phyloP scores from a whole-genome alignment of 2,888 invertebrate species.

The Chrysolina oricalcia region DNA sequence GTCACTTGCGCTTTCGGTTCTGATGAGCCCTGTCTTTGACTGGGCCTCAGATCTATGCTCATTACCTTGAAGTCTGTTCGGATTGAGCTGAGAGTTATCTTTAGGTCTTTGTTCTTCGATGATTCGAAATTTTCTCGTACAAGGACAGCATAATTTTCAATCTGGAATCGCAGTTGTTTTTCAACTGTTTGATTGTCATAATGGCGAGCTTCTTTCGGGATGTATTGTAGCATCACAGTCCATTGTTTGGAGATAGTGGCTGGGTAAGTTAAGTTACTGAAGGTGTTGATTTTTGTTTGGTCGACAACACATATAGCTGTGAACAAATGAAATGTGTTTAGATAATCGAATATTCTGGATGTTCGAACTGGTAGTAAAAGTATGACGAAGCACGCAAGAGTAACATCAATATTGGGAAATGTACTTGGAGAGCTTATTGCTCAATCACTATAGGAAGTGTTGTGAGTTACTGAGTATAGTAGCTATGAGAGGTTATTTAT shows the following conservation, averaged over 20 bases:
- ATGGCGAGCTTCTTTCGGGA: conserved; percentile 68
- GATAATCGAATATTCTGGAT: too few species aligned
- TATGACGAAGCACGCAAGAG: too few species aligned
- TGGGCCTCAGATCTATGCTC: conserved; percentile 68
- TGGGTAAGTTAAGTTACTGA: conserved; percentile 78
- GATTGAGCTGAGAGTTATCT: conserved; percentile 69
- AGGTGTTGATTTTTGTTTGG: conserved; percentile 75
- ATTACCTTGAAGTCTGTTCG: conserved; percentile 65
- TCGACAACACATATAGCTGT: conserved; percentile 79
- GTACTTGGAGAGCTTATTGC: too few species aligned
- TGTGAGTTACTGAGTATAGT: too few species aligned
- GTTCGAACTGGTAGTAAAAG: too few species aligned
- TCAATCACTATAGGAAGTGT: too few species aligned
- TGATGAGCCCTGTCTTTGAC: conserved; percentile 33
- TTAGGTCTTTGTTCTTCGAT: conserved; percentile 71
- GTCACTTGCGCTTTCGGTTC: conserved; percentile 67
- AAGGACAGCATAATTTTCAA: conserved; percentile 70
- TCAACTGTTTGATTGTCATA: conserved; percentile 45
- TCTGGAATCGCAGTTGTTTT: conserved; percentile 65
- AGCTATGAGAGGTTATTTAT: too few species aligned
- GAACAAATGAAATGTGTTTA: conserved; percentile 54
- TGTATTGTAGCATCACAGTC: conserved; percentile 70
- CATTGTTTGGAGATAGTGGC: conserved; percentile 73
- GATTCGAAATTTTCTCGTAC: conserved; percentile 68
- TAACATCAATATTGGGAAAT: too few species aligned